Percentiles rank a stretch among this genome's conserved stretches.
Conservation (phyloP, 2,888 invertebrate genomes). For the Myopa testacea region DNA sequence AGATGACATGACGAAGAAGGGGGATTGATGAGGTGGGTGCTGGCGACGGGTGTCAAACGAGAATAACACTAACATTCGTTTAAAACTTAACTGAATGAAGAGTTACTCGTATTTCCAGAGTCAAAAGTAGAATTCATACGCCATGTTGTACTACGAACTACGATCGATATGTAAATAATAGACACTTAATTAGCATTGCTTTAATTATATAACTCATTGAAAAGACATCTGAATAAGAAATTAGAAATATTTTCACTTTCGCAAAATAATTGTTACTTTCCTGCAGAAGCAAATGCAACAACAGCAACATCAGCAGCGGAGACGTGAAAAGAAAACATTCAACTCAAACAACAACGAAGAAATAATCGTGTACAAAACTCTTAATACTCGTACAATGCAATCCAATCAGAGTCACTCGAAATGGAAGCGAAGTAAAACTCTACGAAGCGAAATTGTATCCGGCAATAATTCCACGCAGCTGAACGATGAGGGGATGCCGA, state of each 20-base stretch:
- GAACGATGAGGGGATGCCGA: background rate
- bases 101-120: too few species aligned
- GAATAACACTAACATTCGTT: too few species aligned
- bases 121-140: too few species aligned
- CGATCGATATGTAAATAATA: too few species aligned
- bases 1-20: background rate
- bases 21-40: too few species aligned
- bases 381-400: conserved; percentile 47
- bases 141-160: too few species aligned
- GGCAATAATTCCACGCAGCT: conserved; percentile 44
- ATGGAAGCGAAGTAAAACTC: conserved; percentile 10
- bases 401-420: conserved; percentile 45
- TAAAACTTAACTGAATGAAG: too few species aligned
- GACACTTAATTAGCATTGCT: too few species aligned
- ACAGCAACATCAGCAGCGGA: conserved; percentile 19
- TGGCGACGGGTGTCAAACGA: background rate
- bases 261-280: conserved; percentile 18
- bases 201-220: too few species aligned
- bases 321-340: conserved; percentile 43
- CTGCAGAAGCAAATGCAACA: conserved; percentile 11
- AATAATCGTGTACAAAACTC: conserved; percentile 19
- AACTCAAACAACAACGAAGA: conserved; percentile 21
- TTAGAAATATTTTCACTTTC: conserved; percentile 14
- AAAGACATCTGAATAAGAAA: too few species aligned
- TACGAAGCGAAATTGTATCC: conserved; percentile 45